A percentile compares a stretch with the other conserved stretches of the same genome.
phyloP scores from a whole-genome alignment of 2,113 vertebrate genomes.

The Erythrocebus patas region DNA sequence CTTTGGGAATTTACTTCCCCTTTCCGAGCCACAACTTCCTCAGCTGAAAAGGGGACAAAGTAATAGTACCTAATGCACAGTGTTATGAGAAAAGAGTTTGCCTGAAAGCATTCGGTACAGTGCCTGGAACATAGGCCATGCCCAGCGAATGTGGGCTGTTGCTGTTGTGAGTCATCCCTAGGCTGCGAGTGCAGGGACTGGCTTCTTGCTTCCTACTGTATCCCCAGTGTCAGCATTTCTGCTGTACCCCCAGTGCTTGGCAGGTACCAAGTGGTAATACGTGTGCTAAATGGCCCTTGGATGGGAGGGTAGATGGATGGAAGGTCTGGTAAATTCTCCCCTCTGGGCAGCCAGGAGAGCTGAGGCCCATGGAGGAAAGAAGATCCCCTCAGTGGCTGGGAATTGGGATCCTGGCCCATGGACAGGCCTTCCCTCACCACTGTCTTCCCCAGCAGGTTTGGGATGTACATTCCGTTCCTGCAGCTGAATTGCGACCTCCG shows the following conservation, averaged over 20 bases:
- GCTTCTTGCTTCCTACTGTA: not conserved
- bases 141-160: not conserved
- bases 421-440: not conserved
- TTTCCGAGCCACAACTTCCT: not conserved
- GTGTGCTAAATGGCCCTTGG: not conserved
- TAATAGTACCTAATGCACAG: not conserved
- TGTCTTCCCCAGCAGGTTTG: conserved; percentile 86
- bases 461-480: conserved; percentile 98
- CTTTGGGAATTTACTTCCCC: not conserved
- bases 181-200: not conserved
- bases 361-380: not conserved
- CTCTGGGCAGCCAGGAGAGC: not conserved
- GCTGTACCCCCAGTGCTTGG: not conserved
- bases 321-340: not conserved
- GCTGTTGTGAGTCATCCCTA: not conserved
- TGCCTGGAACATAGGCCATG: not conserved
- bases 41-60: not conserved
- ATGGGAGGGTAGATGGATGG: not conserved
- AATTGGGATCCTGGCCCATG: not conserved
- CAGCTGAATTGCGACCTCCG: conserved; percentile 93
- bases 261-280: not conserved
- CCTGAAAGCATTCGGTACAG: not conserved
- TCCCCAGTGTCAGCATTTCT: not conserved
- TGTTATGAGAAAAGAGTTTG: not conserved
- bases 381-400: not conserved